Conservation (phyloP, 2,113 vertebrate species). For the Calcarius ornatus region DNA sequence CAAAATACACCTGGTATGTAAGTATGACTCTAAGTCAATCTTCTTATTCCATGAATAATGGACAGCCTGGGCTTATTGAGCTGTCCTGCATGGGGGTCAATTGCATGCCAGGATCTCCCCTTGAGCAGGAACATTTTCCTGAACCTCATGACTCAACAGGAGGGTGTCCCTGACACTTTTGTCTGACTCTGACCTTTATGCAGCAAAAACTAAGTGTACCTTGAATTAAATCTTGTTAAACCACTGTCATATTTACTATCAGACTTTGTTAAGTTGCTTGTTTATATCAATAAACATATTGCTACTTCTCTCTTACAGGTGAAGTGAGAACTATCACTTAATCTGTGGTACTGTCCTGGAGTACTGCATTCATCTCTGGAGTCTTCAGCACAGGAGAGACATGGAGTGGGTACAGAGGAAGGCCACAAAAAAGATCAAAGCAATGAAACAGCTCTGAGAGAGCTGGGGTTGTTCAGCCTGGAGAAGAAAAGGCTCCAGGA, state of each 20-base stretch:
- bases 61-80: neutral
- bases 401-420: neutral
- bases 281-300: neutral
- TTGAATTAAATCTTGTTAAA: neutral
- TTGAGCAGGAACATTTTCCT: neutral
- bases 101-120: neutral
- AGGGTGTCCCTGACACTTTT: neutral
- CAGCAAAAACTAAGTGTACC: neutral
- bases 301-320: neutral
- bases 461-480: neutral
- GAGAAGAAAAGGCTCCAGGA: neutral
- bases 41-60: neutral
- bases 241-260: neutral
- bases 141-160: neutral
- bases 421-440: neutral
- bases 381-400: neutral
- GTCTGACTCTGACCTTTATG: neutral
- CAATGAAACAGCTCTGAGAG: neutral
- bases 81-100: neutral
- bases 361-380: neutral
- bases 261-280: neutral
- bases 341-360: neutral
- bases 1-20: neutral
- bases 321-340: neutral
- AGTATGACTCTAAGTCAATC: neutral